Evolutionary conservation across 1,140 invertebrate species (phyloP).

Genomic region (Leptinotarsa defecta): DNA sequence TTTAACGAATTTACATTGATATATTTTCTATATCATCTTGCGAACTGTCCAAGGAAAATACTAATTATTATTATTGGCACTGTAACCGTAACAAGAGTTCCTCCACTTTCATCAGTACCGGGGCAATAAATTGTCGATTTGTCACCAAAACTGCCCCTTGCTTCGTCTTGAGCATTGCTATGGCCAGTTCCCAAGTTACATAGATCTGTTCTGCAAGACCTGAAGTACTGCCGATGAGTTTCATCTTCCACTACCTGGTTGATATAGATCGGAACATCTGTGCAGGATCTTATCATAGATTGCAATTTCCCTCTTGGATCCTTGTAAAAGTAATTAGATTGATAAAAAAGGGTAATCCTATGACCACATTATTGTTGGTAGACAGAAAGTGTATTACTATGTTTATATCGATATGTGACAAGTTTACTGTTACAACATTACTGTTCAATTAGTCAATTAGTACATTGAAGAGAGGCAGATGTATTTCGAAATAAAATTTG

Average conservation of each 20-base stretch:
- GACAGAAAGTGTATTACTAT: not conserved
- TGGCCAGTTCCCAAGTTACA: slow-evolving; percentile 36
- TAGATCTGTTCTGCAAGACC: slow-evolving; percentile 36
- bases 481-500: too few relatives aligned
- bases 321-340: slow-evolving; percentile 7
- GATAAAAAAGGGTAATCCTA: not conserved
- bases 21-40: not conserved
- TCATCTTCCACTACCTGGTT: slow-evolving; percentile 36
- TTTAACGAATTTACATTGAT: too few relatives aligned
- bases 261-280: slow-evolving; percentile 24
- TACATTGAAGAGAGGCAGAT: too few relatives aligned
- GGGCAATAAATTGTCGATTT: slow-evolving; percentile 38
- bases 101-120: slow-evolving; percentile 24
- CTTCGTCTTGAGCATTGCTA: not conserved
- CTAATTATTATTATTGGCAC: not conserved
- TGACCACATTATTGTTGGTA: not conserved
- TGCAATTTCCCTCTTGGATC: slow-evolving; percentile 36
- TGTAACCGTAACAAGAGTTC: not conserved
- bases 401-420: not conserved
- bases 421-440: not conserved
- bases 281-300: slow-evolving; percentile 33
- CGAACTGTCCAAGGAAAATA: not conserved
- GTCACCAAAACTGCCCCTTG: slow-evolving; percentile 28
- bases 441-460: too few relatives aligned
- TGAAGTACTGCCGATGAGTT: slow-evolving; percentile 31